Conservation (phyloP, 64 coral and sea anemone genomes). For the Dendronephthya gigantea region DNA sequence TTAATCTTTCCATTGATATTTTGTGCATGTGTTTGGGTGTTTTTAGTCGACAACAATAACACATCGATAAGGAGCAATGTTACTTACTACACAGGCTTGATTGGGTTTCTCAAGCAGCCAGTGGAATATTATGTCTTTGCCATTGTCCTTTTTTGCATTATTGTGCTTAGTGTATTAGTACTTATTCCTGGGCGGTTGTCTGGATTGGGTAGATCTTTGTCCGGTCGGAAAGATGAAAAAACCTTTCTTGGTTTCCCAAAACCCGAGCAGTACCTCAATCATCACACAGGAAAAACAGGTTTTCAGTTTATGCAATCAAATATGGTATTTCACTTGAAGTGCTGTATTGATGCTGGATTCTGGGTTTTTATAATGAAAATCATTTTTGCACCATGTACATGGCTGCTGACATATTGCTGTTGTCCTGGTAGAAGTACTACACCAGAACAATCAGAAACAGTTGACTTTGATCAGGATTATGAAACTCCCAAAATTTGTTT, state of each 20-base stretch:
- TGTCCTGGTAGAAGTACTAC: slow-evolving; percentile 22
- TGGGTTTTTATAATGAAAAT: slow-evolving; percentile 84
- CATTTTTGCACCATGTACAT: slow-evolving; percentile 41
- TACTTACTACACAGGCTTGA: slow-evolving; percentile 46
- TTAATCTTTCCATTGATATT: slow-evolving; percentile 2
- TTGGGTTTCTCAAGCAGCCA: slow-evolving; percentile 18
- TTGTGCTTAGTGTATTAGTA: slow-evolving; percentile 56
- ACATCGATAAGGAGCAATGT: slow-evolving; percentile 42
- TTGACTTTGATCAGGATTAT: slow-evolving; percentile 3
- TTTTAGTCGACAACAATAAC: slow-evolving; percentile 29
- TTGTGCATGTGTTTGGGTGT: not conserved
- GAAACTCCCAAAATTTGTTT: slow-evolving; percentile 31
- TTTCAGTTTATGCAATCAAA: slow-evolving; percentile 95
- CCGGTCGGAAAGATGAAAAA: slow-evolving; percentile 71
- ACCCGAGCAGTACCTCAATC: slow-evolving; percentile 45
- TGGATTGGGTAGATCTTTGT: slow-evolving; percentile 63
- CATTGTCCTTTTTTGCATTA: slow-evolving; percentile 67
- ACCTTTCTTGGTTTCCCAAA: slow-evolving; percentile 83
- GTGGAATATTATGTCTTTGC: slow-evolving; percentile 25
- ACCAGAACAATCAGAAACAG: not conserved
- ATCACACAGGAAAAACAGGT: slow-evolving; percentile 47
- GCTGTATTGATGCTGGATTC: slow-evolving; percentile 45
- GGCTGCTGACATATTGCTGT: slow-evolving; percentile 26
- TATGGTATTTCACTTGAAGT: slow-evolving; percentile 92
- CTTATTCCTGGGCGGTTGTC: slow-evolving; percentile 84